Evolutionary conservation across 2,888 invertebrate species (phyloP).

Genomic region (Hedychridium roseum): DNA sequence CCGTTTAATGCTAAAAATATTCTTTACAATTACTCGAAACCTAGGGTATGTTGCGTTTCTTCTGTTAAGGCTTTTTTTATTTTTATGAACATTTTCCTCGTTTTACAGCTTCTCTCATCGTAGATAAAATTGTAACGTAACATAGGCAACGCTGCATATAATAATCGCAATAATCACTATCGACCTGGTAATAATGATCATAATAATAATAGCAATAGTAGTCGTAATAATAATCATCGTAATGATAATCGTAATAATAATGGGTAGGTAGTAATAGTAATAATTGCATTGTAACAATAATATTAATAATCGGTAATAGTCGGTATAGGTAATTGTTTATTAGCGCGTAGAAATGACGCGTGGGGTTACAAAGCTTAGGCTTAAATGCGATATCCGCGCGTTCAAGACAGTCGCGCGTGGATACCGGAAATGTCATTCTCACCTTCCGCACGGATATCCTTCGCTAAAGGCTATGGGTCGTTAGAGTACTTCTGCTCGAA

Average conservation of each 20-base stretch:
- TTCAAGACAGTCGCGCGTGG: too few relatives aligned
- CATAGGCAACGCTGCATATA: slow-evolving; percentile 48
- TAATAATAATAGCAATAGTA: slow-evolving; percentile 29
- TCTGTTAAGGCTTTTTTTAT: neutral
- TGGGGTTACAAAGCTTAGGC: slow-evolving; percentile 43
- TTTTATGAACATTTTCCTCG: slow-evolving; percentile 13
- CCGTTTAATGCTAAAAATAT: too few relatives aligned
- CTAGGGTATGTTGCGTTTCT: too few relatives aligned
- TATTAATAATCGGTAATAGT: slow-evolving; percentile 41
- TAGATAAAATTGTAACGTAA: slow-evolving; percentile 53
- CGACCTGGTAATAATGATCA: slow-evolving; percentile 27
- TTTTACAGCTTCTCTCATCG: slow-evolving; percentile 42
- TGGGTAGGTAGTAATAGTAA: slow-evolving; percentile 17
- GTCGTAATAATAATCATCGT: slow-evolving; percentile 19
- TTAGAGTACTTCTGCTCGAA: too few relatives aligned
- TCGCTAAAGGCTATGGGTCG: too few relatives aligned
- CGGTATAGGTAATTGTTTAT: slow-evolving; percentile 27
- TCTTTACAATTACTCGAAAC: too few relatives aligned
- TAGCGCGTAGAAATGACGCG: slow-evolving; percentile 13
- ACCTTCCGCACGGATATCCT: too few relatives aligned
- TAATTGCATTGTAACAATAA: slow-evolving; percentile 37
- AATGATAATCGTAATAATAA: slow-evolving; percentile 14
- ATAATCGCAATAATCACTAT: slow-evolving; percentile 41
- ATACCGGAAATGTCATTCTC: neutral
- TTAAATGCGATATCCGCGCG: too few relatives aligned